A percentile compares a stretch with the other conserved stretches of the same genome.
Evolutionary conservation across 2,888 invertebrate genomes (phyloP).

Genomic region (Mycalesis mineus): DNA sequence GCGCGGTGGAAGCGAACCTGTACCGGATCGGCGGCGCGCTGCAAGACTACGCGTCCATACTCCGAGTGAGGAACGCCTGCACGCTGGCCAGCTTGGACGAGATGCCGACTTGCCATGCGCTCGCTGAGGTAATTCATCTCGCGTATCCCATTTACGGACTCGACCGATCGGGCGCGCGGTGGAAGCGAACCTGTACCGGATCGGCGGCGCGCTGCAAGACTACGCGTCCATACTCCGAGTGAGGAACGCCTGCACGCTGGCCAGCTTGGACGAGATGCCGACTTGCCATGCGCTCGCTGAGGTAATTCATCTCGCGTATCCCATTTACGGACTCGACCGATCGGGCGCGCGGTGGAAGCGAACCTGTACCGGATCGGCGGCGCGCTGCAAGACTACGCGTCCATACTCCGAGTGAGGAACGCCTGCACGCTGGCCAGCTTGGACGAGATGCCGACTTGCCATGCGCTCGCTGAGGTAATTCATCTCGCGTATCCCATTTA

Average conservation of each 20-base stretch:
- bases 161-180: slow-evolving; percentile 71
- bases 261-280: slow-evolving; percentile 78
- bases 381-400: slow-evolving; percentile 80
- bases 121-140: slow-evolving; percentile 69
- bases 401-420: slow-evolving; percentile 86
- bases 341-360: slow-evolving; percentile 83
- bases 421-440: slow-evolving; percentile 82
- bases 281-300: slow-evolving; percentile 75
- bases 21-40: slow-evolving; percentile 83
- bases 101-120: slow-evolving; percentile 59
- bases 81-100: slow-evolving; percentile 82
- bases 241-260: slow-evolving; percentile 84
- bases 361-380: slow-evolving; percentile 84
- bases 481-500: too few relatives aligned
- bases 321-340: slow-evolving; percentile 48
- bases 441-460: slow-evolving; percentile 72
- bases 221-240: slow-evolving; percentile 87
- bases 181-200: slow-evolving; percentile 85
- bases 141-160: slow-evolving; percentile 13
- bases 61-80: slow-evolving; percentile 85
- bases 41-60: slow-evolving; percentile 83
- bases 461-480: slow-evolving; percentile 66
- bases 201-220: slow-evolving; percentile 80
- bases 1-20: slow-evolving; percentile 86
- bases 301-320: slow-evolving; percentile 73